phyloP scores from a whole-genome alignment of 2,888 invertebrate genomes.

The Dimorphilus gyrociliatus region DNA sequence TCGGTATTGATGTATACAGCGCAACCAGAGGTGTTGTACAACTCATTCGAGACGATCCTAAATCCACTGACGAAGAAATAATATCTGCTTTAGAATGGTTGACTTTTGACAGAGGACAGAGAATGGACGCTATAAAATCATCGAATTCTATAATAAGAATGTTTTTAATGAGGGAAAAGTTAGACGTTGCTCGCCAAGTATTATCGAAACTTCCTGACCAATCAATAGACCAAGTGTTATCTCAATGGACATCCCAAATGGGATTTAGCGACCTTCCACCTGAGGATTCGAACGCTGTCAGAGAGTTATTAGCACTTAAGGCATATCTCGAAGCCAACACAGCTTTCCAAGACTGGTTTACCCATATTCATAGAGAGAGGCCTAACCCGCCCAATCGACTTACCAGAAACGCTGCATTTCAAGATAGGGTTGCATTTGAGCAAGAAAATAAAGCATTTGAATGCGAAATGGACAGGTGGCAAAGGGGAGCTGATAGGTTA shows the following conservation, averaged over 20 bases:
- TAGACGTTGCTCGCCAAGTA: too few relatives aligned
- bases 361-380: constrained; percentile 59
- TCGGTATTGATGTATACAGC: too few relatives aligned
- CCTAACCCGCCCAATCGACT: constrained; percentile 45
- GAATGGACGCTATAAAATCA: constrained; percentile 63
- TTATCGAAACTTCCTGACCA: not conserved
- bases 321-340: constrained; percentile 70
- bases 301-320: constrained; percentile 72
- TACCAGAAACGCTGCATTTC: constrained; percentile 51
- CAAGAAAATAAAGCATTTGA: constrained; percentile 62
- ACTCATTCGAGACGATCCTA: constrained; percentile 43
- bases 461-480: constrained; percentile 53
- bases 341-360: constrained; percentile 74
- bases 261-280: constrained; percentile 38
- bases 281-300: constrained; percentile 45
- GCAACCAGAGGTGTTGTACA: too few relatives aligned
- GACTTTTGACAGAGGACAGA: constrained; percentile 54
- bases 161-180: constrained; percentile 45
- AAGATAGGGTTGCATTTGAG: constrained; percentile 72
- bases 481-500: too few relatives aligned
- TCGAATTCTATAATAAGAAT: constrained; percentile 72
- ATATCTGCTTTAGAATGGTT: too few relatives aligned
- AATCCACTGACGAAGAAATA: constrained; percentile 53
- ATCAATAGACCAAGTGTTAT: too few relatives aligned
- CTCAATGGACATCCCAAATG: too few relatives aligned